phyloP scores from a whole-genome alignment of 2,888 invertebrate species.

The Acleris literana region DNA sequence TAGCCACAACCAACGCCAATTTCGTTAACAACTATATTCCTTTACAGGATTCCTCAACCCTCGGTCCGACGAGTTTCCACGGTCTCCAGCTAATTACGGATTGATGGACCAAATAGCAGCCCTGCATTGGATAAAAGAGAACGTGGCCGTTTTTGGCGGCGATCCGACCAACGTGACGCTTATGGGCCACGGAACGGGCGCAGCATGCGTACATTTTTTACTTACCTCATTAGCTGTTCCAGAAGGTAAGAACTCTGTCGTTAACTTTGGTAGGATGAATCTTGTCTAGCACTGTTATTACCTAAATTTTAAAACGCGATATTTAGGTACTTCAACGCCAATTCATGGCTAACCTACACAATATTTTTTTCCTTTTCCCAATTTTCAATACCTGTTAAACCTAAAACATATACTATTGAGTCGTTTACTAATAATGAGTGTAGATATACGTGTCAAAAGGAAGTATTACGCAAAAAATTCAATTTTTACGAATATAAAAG shows the following conservation, averaged over 20 bases:
- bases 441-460: too few species aligned
- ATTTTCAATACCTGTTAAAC: too few species aligned
- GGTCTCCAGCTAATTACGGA: slow-evolving; percentile 97
- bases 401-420: too few species aligned
- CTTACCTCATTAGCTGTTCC: slow-evolving; percentile 97
- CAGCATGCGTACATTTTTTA: slow-evolving; percentile 97
- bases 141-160: slow-evolving; percentile 97
- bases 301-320: too few species aligned
- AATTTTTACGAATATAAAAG: too few species aligned
- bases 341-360: too few species aligned
- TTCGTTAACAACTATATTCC: slow-evolving; percentile 15
- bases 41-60: slow-evolving; percentile 93
- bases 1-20: too few species aligned
- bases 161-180: slow-evolving; percentile 96
- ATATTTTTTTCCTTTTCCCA: too few species aligned
- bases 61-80: slow-evolving; percentile 92
- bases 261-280: not conserved
- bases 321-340: too few species aligned
- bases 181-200: slow-evolving; percentile 97
- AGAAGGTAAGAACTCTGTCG: slow-evolving; percentile 87
- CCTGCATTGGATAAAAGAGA: slow-evolving; percentile 97
- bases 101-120: slow-evolving; percentile 98
- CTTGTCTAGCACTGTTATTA: too few species aligned
- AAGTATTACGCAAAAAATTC: too few species aligned
- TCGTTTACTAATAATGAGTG: too few species aligned